Evolutionary conservation across 2,797 vertebrate genomes (phyloP), one percentile per base, ranked within the genome.

Genomic region (Masticophis lateralis): DNA sequence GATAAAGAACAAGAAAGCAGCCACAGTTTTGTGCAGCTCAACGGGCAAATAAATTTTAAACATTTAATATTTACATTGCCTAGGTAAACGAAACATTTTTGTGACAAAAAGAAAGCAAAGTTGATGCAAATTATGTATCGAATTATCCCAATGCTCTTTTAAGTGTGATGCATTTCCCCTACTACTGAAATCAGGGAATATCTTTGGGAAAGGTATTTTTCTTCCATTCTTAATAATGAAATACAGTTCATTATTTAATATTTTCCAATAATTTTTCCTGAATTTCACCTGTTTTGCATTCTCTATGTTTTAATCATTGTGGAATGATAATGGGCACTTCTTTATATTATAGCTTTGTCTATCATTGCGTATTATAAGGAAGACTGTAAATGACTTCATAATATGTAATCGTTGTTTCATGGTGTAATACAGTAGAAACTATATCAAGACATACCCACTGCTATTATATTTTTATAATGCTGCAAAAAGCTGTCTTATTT

Each of bases 401-500:
- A 0, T 86, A 56, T 89, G 5, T 90, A 92, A 90, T 37, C 28
- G 92, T 92, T 94, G 53, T 92, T 47, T 91, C 89, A 89, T 55
- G 37, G 37, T 92, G 56, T 56, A 91, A 92, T 51, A 91, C 3
- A 56, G 61, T 79, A 91, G 63, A 20, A 53, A 20, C 9, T 86
- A 91, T 57, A 61, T 66, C 86, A 37, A 87, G 51, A 18, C 59
- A 63, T n/a, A 92, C 79, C 69, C 13, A 83, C 1, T 32, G 37
- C 37, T 4, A 47, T 92, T 93, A 32, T 87, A 89, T 94, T 95
- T 93, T 60, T 89, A 91, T 10, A 87, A 43, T 61, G 92, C 0
- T 91, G 47, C 57, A 94, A 92, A 28, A 92, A 91, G 94, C 25
- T 28, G 12, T 93, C 90, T 90, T 90, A 88, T 10, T 63, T 94